phyloP scores from a whole-genome alignment of 2,888 invertebrate species.

The Drosophila niveifrons region DNA sequence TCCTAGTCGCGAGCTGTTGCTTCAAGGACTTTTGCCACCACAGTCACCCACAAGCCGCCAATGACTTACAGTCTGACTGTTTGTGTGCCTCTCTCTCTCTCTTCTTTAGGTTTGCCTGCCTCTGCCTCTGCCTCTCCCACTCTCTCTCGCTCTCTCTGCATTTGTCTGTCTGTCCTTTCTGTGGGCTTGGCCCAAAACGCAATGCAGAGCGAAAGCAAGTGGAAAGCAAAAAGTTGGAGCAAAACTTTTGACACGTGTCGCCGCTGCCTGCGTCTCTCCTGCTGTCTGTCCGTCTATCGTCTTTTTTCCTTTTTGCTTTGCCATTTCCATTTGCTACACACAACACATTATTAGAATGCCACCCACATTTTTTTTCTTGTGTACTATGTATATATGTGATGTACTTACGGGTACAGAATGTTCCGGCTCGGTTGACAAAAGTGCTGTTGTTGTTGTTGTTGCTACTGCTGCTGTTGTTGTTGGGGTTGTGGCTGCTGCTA shows the following conservation, averaged over 20 bases:
- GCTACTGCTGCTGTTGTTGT: slow-evolving; percentile 67
- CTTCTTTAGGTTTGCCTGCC: no score
- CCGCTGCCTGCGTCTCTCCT: slow-evolving; percentile 15
- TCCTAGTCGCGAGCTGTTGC: slow-evolving; percentile 56
- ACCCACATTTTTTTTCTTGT: not conserved
- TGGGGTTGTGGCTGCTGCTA: slow-evolving; percentile 57
- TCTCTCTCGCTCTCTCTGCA: not conserved
- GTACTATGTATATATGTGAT: no score
- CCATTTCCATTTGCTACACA: slow-evolving; percentile 12
- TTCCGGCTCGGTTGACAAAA: slow-evolving; percentile 86
- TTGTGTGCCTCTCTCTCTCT: no score
- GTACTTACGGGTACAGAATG: slow-evolving; percentile 86
- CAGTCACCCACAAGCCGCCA: slow-evolving; percentile 12
- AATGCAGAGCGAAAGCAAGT: slow-evolving; percentile 35
- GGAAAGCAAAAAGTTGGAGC: slow-evolving; percentile 42
- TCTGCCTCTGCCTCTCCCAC: no score
- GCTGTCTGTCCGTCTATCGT: no score
- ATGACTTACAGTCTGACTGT: slow-evolving; percentile 13
- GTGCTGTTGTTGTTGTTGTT: slow-evolving; percentile 68
- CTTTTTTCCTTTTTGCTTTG: slow-evolving; percentile 15
- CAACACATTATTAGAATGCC: slow-evolving; percentile 1
- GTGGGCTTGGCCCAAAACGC: slow-evolving; percentile 30
- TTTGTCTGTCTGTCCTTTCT: slow-evolving; percentile 6
- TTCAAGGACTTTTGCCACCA: slow-evolving; percentile 71
- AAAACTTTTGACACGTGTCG: slow-evolving; percentile 74